Base-by-base conservation (phyloP, 2,113 vertebrate species). In the Rhineura floridana region DNA sequence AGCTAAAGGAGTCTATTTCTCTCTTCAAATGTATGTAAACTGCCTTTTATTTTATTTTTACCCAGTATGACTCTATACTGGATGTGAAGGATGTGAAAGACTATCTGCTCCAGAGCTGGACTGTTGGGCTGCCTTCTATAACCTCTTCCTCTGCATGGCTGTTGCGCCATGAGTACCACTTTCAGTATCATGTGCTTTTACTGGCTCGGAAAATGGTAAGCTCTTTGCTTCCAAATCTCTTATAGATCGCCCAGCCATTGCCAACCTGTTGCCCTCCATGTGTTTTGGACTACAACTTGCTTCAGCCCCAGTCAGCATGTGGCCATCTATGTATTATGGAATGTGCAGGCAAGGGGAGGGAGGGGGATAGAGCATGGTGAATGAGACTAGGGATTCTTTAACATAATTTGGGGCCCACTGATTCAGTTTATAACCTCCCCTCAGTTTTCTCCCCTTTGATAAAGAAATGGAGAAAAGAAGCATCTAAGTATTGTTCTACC, bases 111-210 rank as follows among this genome's bases (percentile, higher is more conserved):
- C 95, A 96, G 81, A 96, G 97, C 94, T 91, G 96, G 90, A 90
- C 97, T 87, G 90, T 87, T 0, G 10, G 78, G n/a, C 90, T 97
- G 78, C 95, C 98, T 21, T 93, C 91, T 10, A 82, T 98, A 83
- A 98, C 97, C 77, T 95, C 97, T 46, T 95, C 96, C 91, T 97
- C 96, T 17, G 96, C 94, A 0, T 99, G 98, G 99, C 95, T 98
- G 48, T 95, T 99, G 65, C 97, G 95, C 69, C 98, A 99, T 1
- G 99, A 99, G 52, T 98, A 98, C 95, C 98, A 99, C 87, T 96
- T 99, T 85, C 98, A 99, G 81, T 98, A 98, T 92, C 95, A 98
- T 55, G 96, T 98, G 46, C 95, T 99, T 46, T 84, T 88, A 0
- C 92, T 99, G 91, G 97, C 98, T 46, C 96, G 89, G 93, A 98